Percentiles rank a stretch among this genome's conserved stretches.
These are phyloP conservation scores for Chionomys nivalis DNA, from an alignment of 2,113 vertebrate species.

Conservation along the genomic window DNA sequence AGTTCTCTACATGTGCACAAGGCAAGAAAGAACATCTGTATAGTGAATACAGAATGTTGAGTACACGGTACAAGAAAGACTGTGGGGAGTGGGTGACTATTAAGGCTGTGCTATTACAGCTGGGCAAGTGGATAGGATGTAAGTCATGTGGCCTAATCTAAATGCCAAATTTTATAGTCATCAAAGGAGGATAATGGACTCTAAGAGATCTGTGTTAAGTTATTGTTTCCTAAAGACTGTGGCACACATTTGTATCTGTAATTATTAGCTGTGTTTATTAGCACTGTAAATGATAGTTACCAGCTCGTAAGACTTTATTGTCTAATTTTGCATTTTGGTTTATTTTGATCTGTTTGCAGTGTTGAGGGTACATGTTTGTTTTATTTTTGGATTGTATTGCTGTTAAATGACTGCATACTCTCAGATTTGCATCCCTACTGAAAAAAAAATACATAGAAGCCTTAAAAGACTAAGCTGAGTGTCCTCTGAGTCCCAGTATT, in stretches of 20 bases:
- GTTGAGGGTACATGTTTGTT: background rate
- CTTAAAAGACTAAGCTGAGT: background rate
- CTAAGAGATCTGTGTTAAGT: background rate
- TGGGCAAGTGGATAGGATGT: background rate
- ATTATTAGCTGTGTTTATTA: background rate
- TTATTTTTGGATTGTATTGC: constrained; percentile 16
- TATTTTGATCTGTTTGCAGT: background rate
- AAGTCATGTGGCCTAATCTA: background rate
- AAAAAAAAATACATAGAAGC: constrained; percentile 19
- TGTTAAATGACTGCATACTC: background rate
- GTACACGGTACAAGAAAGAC: background rate
- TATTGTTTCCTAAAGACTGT: background rate
- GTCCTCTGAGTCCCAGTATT: background rate
- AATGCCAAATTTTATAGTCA: background rate
- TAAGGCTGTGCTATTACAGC: background rate
- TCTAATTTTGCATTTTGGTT: background rate
- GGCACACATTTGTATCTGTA: background rate
- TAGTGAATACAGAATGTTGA: background rate
- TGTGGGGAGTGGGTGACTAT: background rate
- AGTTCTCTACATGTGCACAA: background rate
- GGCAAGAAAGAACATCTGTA: background rate
- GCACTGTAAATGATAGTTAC: background rate
- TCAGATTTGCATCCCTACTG: background rate
- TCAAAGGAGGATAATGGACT: background rate
- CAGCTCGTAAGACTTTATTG: constrained; percentile 3